These are phyloP conservation scores for Phortica variegata DNA, from an alignment of 1,140 invertebrate genomes.

Conservation along the genomic window DNA sequence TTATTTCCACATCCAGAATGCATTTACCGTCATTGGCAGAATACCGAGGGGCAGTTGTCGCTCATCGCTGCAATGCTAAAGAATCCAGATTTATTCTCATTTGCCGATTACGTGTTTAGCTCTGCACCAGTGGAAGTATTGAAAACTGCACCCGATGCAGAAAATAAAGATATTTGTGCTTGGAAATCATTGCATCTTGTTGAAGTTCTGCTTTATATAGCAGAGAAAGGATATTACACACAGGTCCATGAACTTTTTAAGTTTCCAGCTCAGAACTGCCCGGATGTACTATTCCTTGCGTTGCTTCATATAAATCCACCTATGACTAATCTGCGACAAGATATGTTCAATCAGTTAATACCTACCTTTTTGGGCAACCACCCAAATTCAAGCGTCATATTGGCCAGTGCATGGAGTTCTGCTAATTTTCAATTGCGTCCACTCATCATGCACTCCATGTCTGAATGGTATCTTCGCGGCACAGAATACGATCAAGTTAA, in stretches of 20 bases:
- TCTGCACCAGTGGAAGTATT: slow-evolving; percentile 83
- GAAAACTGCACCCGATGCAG: slow-evolving; percentile 88
- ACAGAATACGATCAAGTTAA: slow-evolving; percentile 87
- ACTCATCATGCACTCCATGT: slow-evolving; percentile 95
- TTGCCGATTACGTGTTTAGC: slow-evolving; percentile 86
- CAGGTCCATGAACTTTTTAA: slow-evolving; percentile 90
- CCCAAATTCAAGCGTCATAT: slow-evolving; percentile 88
- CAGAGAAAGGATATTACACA: slow-evolving; percentile 79
- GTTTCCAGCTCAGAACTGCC: slow-evolving; percentile 88
- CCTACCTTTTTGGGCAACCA: slow-evolving; percentile 92
- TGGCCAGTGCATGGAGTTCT: slow-evolving; percentile 92
- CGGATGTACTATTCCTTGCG: slow-evolving; percentile 86
- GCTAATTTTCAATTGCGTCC: slow-evolving; percentile 74
- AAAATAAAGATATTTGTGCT: slow-evolving; percentile 87
- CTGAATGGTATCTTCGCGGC: slow-evolving; percentile 91
- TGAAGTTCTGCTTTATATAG: slow-evolving; percentile 81
- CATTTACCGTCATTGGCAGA: slow-evolving; percentile 88
- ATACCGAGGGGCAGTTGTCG: slow-evolving; percentile 89
- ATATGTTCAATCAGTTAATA: slow-evolving; percentile 81
- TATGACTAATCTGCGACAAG: slow-evolving; percentile 75
- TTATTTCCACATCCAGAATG: slow-evolving; percentile 83
- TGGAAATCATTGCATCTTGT: slow-evolving; percentile 92
- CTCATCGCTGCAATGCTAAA: slow-evolving; percentile 83
- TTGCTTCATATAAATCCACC: slow-evolving; percentile 81
- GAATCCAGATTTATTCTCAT: slow-evolving; percentile 91